Conservation (phyloP, 1,140 invertebrate species). For the Colletes gigas region DNA sequence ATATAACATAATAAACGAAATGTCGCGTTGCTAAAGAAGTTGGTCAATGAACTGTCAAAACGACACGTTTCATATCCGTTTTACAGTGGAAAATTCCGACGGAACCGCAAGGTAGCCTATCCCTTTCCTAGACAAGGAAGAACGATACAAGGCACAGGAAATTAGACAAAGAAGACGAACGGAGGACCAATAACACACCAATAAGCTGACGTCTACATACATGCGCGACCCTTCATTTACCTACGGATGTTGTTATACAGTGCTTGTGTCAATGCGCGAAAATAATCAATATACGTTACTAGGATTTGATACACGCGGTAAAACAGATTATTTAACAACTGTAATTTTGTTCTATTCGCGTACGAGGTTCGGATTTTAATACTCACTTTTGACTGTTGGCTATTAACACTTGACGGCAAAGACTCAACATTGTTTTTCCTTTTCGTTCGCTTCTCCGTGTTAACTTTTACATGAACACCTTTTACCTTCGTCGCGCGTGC, state of each 20-base stretch:
- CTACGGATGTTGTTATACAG: constrained; percentile 1
- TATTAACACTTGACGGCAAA: constrained; percentile 69
- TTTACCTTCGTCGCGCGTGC: background rate
- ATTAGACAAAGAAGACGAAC: constrained; percentile 28
- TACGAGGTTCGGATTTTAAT: background rate
- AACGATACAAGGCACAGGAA: constrained; percentile 3
- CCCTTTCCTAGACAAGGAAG: constrained; percentile 34
- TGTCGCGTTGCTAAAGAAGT: background rate
- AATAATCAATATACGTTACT: constrained; percentile 50
- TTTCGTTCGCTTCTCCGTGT: constrained; percentile 3
- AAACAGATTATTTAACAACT: no score
- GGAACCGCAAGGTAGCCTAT: constrained; percentile 26
- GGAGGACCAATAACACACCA: constrained; percentile 33
- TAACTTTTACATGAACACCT: constrained; percentile 24
- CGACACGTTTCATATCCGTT: constrained; percentile 33
- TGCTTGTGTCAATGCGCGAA: constrained; percentile 42
- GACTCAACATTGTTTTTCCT: constrained; percentile 62
- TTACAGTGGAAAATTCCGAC: constrained; percentile 43
- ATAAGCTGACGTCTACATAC: constrained; percentile 28
- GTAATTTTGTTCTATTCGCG: background rate
- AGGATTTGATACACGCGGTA: background rate
- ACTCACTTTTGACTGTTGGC: constrained; percentile 73
- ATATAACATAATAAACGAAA: background rate
- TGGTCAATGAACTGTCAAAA: background rate
- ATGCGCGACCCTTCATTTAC: constrained; percentile 14